Percentiles rank a stretch among this genome's conserved stretches.
Conservation (phyloP, 2,797 vertebrate genomes). For the Ceyx erithaca region DNA sequence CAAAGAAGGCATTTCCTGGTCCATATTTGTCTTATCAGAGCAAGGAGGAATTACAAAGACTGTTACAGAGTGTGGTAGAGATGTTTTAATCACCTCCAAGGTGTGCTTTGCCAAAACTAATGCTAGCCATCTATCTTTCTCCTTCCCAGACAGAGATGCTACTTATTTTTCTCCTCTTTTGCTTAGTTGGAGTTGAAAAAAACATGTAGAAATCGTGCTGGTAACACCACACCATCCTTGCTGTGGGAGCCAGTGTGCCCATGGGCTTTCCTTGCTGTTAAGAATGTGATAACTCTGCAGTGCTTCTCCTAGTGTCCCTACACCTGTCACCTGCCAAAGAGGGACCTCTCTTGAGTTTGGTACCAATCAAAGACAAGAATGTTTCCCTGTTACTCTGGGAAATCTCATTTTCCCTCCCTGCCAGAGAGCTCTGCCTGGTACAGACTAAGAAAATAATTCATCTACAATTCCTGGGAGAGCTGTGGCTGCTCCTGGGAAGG, state of each 20-base stretch:
- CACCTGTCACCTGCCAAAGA: background rate
- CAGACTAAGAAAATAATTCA: background rate
- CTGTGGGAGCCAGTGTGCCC: background rate
- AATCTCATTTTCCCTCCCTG: background rate
- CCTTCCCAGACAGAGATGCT: background rate
- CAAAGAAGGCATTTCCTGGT: background rate
- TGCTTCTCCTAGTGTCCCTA: background rate
- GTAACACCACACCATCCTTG: rapidly evolving
- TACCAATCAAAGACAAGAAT: background rate
- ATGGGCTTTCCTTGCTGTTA: background rate
- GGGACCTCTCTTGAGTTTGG: background rate
- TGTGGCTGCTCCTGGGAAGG: background rate
- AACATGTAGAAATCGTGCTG: rapidly evolving
- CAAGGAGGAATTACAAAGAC: background rate
- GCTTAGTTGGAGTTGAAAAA: background rate
- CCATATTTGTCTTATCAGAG: background rate
- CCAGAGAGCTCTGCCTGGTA: background rate
- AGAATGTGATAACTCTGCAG: background rate
- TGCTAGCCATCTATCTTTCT: background rate
- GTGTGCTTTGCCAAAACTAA: background rate
- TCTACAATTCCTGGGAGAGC: background rate
- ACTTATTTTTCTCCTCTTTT: background rate
- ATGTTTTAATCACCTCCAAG: background rate
- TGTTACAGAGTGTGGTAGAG: background rate
- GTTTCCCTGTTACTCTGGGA: background rate